These are phyloP conservation scores for Hemitrygon akajei DNA, from an alignment of 2,797 vertebrate genomes.

Conservation along the genomic window DNA sequence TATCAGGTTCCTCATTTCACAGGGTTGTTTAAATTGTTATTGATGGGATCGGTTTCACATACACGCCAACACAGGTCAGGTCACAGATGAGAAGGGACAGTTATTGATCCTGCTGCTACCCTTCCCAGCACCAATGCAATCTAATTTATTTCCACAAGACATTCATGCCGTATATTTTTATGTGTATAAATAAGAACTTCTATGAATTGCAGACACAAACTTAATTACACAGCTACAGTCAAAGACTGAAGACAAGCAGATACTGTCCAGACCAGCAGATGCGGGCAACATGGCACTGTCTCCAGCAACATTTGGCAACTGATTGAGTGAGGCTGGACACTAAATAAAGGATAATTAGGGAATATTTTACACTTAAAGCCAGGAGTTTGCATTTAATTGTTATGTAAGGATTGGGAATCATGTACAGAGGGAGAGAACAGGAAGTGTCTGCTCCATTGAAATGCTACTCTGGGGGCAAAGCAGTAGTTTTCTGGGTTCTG, in stretches of 20 bases:
- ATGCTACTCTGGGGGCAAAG: conserved; percentile 12
- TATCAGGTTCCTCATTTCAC: conserved; percentile 15
- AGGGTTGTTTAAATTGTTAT: conserved; percentile 31
- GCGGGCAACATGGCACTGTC: neutral
- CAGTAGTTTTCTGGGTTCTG: conserved; percentile 18
- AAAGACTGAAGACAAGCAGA: conserved; percentile 8
- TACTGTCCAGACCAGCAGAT: conserved; percentile 24
- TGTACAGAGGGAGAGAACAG: conserved; percentile 18
- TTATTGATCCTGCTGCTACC: neutral
- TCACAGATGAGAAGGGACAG: conserved; percentile 24
- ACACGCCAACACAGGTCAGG: conserved; percentile 5
- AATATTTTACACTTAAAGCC: conserved; percentile 19
- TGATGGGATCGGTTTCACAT: conserved; percentile 23
- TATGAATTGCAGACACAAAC: neutral
- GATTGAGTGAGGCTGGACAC: neutral
- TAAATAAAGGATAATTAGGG: conserved; percentile 18
- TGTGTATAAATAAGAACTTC: too few species aligned
- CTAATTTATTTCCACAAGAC: neutral
- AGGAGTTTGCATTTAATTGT: conserved; percentile 29
- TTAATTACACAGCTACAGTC: conserved; percentile 15
- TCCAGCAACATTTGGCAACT: conserved; percentile 20
- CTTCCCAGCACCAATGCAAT: neutral
- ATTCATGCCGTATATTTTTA: neutral
- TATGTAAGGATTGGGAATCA: conserved; percentile 32
- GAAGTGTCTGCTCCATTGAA: conserved; percentile 31